phyloP scores from a whole-genome alignment of 2,113 vertebrate species.

The Xenotilapia leptura region DNA sequence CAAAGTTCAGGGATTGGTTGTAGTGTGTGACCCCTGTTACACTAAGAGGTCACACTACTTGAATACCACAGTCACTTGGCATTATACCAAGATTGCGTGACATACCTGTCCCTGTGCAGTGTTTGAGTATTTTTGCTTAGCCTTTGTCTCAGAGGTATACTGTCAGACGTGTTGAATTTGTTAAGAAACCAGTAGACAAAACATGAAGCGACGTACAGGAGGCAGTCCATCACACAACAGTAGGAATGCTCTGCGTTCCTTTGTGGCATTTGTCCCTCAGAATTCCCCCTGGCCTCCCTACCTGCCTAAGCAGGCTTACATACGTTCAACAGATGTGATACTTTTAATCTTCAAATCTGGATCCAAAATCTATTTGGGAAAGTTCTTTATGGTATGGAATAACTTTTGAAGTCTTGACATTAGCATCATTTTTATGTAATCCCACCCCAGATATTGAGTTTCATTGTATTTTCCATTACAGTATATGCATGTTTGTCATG shows the following conservation, averaged over 20 bases:
- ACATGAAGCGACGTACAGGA: neutral
- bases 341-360: neutral
- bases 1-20: slow-evolving; percentile 13
- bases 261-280: neutral
- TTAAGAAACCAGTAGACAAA: slow-evolving; percentile 23
- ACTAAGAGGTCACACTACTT: slow-evolving; percentile 6
- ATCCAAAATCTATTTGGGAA: neutral
- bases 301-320: neutral
- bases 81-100: slow-evolving; percentile 30
- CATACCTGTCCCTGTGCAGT: neutral
- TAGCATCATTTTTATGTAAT: neutral
- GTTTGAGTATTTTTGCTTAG: neutral
- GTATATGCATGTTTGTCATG: neutral
- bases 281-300: neutral
- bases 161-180: slow-evolving; percentile 49
- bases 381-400: neutral
- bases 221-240: neutral
- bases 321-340: neutral
- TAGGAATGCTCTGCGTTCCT: neutral
- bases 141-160: neutral
- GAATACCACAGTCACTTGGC: slow-evolving; percentile 40
- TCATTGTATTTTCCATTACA: neutral
- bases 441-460: neutral
- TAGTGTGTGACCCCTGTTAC: neutral
- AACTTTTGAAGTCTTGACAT: neutral